Evolutionary conservation across 2,888 invertebrate species (phyloP).

Genomic region (Lasioglossum malachurum): DNA sequence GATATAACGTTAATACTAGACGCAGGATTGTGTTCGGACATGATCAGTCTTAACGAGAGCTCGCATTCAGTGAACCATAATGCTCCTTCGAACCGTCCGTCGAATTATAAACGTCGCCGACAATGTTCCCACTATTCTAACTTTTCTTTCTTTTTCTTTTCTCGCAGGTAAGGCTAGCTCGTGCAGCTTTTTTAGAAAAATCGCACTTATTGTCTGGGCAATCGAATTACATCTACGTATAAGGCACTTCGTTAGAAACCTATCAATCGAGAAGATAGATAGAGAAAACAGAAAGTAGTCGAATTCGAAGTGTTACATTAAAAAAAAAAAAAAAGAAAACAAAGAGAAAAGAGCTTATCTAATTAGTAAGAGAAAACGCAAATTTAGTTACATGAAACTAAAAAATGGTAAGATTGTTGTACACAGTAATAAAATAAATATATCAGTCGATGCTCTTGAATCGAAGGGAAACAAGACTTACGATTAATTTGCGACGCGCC

Average conservation of each 20-base stretch:
- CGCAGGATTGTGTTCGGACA: slow-evolving; percentile 42
- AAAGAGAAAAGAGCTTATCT: slow-evolving; percentile 8
- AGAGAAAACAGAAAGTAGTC: not conserved
- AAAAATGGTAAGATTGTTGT: slow-evolving; percentile 33
- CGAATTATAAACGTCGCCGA: slow-evolving; percentile 44
- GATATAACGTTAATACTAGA: slow-evolving; percentile 48
- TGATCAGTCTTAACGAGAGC: slow-evolving; percentile 65
- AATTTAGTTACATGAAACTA: slow-evolving; percentile 8
- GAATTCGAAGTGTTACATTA: not conserved
- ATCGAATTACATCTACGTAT: slow-evolving; percentile 40
- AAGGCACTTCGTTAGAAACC: slow-evolving; percentile 59
- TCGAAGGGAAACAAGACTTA: slow-evolving; percentile 23
- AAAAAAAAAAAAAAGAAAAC: not conserved
- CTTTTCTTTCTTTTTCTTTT: not conserved
- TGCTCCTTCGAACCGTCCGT: slow-evolving; percentile 2
- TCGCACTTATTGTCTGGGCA: slow-evolving; percentile 56
- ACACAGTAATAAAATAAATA: slow-evolving; percentile 50
- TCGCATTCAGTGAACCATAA: slow-evolving; percentile 27
- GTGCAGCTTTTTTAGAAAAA: slow-evolving; percentile 9
- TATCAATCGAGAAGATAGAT: not conserved
- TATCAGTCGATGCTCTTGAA: slow-evolving; percentile 55
- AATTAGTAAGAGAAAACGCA: slow-evolving; percentile 16
- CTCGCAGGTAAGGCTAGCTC: slow-evolving; percentile 12
- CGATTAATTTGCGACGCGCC: slow-evolving; percentile 15
- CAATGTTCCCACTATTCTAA: slow-evolving; percentile 10